These are phyloP conservation scores for Odiellus spinosus DNA, from an alignment of 2,888 invertebrate species.

Conservation along the genomic window DNA sequence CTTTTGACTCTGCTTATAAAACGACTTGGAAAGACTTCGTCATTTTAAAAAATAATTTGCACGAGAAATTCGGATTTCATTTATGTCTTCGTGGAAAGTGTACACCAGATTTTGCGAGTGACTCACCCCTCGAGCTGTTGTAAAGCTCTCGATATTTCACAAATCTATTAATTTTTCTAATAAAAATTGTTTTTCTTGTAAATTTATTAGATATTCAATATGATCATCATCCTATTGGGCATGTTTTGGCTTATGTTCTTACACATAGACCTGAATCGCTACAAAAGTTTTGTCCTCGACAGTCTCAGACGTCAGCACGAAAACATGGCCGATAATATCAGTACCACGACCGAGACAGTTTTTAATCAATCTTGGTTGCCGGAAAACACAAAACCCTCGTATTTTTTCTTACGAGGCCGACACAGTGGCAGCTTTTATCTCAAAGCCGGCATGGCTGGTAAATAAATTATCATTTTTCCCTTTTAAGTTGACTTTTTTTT, in stretches of 20 bases:
- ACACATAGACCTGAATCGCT: slow-evolving; percentile 43
- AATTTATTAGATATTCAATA: slow-evolving; percentile 43
- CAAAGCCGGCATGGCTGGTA: slow-evolving; percentile 55
- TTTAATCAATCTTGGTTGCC: slow-evolving; percentile 1
- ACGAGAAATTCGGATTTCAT: too few species aligned
- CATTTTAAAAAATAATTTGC: too few species aligned
- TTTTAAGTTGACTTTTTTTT: slow-evolving; percentile 3
- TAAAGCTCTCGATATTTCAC: too few species aligned
- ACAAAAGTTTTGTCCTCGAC: slow-evolving; percentile 24
- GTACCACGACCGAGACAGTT: slow-evolving; percentile 13
- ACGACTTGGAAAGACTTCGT: too few species aligned
- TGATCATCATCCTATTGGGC: slow-evolving; percentile 41
- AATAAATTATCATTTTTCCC: too few species aligned
- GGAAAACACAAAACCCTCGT: slow-evolving; percentile 6
- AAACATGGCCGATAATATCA: slow-evolving; percentile 13
- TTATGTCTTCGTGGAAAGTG: too few species aligned
- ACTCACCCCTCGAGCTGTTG: too few species aligned
- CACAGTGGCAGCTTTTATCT: slow-evolving; percentile 57
- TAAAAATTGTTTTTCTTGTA: too few species aligned
- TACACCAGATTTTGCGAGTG: too few species aligned
- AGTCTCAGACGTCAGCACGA: slow-evolving; percentile 11
- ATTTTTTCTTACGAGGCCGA: slow-evolving; percentile 34
- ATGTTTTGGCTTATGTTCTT: slow-evolving; percentile 45
- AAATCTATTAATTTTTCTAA: too few species aligned
- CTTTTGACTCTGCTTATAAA: too few species aligned